Evolutionary conservation across 2,888 invertebrate genomes (phyloP), one percentile per base, ranked within the genome.

Genomic region (Lasioglossum calceatum): DNA sequence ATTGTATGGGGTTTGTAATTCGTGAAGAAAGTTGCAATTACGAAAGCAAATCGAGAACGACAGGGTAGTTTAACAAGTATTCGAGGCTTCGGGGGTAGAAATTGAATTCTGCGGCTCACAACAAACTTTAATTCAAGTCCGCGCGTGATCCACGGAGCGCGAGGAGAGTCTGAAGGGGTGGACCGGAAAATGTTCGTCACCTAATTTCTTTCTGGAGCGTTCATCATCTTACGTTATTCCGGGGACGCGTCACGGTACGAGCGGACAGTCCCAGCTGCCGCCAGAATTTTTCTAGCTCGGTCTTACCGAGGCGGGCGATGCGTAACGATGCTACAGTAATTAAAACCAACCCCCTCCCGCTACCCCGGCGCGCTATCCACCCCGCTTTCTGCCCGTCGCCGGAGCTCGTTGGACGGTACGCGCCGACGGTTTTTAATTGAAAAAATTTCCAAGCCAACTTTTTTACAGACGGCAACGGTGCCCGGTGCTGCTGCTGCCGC

Each of bases 301-400:
- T 90, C 90, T 91, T 89, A 87, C 86, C 83, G 91, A 91, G 92
- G 86, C 92, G 91, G 90, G 88, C 92, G 92, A 92, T 93, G 94
- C 93, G 93, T 92, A 93, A 93, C 92, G 92, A 93, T 93, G 93
- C 93, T 92, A 92, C 93, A 94, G 93, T 94, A 94, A 94, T 94
- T 94, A 94, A 94, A 94, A 94, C 92, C 90, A 91, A 91, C 90
- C 88, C 89, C 87, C 82, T 86, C 36, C 71, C 75, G 77, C 44
- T 76, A 47, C 58, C 79, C 36, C 70, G 64, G 75, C 75, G 58
- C 79, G 50, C 72, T 81, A 67, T 81, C 81, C 72, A 78, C 77
- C 81, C 82, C 77, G 72, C 79, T 84, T 84, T 85, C 85, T 84
- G 79, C 79, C 79, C 85, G 85, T 77, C 77, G 80, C 86, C 74